A percentile compares a stretch with the other conserved stretches of the same genome.
phyloP scores from a whole-genome alignment of 2,797 vertebrate genomes.

The Hyperoplus immaculatus region DNA sequence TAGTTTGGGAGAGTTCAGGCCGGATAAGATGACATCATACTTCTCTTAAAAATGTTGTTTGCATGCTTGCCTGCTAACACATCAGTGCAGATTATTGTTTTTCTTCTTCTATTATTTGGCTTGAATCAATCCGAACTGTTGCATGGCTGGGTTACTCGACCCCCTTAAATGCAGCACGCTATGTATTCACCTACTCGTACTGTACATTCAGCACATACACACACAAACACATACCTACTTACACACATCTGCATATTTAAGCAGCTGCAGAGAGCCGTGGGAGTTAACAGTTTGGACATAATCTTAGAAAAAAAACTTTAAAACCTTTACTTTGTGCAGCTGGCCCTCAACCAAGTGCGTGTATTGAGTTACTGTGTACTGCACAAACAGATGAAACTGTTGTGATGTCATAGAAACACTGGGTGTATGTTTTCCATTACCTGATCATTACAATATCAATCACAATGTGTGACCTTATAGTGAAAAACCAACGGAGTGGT shows the following conservation, averaged over 20 bases:
- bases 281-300: conserved; percentile 62
- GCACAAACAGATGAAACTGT: conserved; percentile 54
- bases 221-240: conserved; percentile 53
- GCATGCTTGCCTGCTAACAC: conserved; percentile 24
- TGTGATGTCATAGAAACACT: conserved; percentile 72
- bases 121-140: conserved; percentile 39
- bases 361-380: conserved; percentile 60
- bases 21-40: conserved; percentile 70
- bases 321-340: conserved; percentile 48
- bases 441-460: conserved; percentile 54
- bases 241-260: conserved; percentile 68
- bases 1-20: conserved; percentile 55
- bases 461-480: conserved; percentile 39
- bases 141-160: conserved; percentile 38
- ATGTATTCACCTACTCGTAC: conserved; percentile 54
- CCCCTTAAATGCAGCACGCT: conserved; percentile 37
- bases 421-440: conserved; percentile 59
- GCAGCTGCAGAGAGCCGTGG: conserved; percentile 65
- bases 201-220: conserved; percentile 41
- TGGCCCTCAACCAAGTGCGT: conserved; percentile 48
- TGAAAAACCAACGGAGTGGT: conserved; percentile 34
- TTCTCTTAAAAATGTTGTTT: conserved; percentile 45
- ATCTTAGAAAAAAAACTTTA: conserved; percentile 67
- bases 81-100: conserved; percentile 13
- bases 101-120: conserved; percentile 31